Evolutionary conservation across 2,888 invertebrate genomes (phyloP), one percentile per base, ranked within the genome.

Genomic region (Pollenia griseotomentosa): DNA sequence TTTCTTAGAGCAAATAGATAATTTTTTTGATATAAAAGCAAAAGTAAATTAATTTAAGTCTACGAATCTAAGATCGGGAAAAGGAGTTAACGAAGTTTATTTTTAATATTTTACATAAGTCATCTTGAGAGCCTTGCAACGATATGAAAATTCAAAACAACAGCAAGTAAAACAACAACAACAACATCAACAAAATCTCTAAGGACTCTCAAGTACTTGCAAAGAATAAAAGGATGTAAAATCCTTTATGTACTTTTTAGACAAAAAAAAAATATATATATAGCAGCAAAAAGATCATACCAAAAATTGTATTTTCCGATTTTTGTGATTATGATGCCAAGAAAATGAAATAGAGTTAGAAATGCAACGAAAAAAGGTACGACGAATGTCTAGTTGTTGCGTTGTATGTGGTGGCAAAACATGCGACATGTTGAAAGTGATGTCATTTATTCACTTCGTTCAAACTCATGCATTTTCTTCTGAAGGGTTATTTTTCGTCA

Each of bases 401-500:
- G 42, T 11, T 44, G 33, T n/a, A 48, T 51, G 48, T 79, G 59
- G 66, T 85, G 61, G 65, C 51, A 81, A 57, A 40, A 65, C 71
- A 77, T 57, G 63, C 66, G 85, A 73, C 81, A 85, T 81, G 57
- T 75, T 77, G n/a, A 42, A 85, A 80, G 63, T 85, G 55, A 48
- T 75, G 81, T 61, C 63, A 59, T 48, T 80, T 55, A 70, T 48
- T 70, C 33, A 59, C 79, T 42, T 14, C 10, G 23, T 11, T 51
- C 16, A 5, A 51, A 33, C 61, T 53, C 14, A 19, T 7, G 14
- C 16, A 2, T 19, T 59, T 73, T 51, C 51, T 63, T 19, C 42
- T 14, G 0, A 16, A n/a, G 7, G 9, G 10, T 61, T 65, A 14
- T 51, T 10, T 23, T 44, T n/a, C 55, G 40, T 63, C 57, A 11